Evolutionary conservation across 2,797 vertebrate genomes (phyloP), one percentile per base, ranked within the genome.

Genomic region (Miichthys miiuy): DNA sequence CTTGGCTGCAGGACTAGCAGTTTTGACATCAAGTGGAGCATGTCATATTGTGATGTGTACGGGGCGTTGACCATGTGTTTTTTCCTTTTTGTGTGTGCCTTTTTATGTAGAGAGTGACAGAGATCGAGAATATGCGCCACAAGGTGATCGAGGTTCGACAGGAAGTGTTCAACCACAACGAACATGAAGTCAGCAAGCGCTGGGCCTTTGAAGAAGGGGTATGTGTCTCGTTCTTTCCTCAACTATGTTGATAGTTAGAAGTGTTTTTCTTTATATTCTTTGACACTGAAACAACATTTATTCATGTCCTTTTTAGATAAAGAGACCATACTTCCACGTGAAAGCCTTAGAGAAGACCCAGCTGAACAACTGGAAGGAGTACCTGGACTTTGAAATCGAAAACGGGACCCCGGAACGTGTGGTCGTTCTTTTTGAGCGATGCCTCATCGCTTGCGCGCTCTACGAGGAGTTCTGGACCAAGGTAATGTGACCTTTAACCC

Each of bases 391-490:
- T 91, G 98, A 99, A 95, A 97, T 99, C 77, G 98, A 99, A 88
- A 98, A 99, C 54, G 98, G 98, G 75, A 97, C 97, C 73, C 97
- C 97, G 13, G 98, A 99, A 90, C 97, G 98, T 6, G 97, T 98
- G 77, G 97, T 99, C 79, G 97, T 99, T 91, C 97, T 99, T 55
- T 99, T 99, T 94, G 98, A 99, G 90, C 94, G 98, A 92, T 99
- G 98, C 92, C 97, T 99, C 87, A 97, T 99, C 93, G 98, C 98
- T 84, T 99, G 98, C 90, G 98, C 98, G 76, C 97, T 98, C 94
- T 99, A 99, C 94, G 98, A 99, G 93, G 98, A 99, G 89, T 99
- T 99, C 93, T 99, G 98, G 98, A 97, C 95, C 83, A 99, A 99
- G 97, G 98, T 99, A 98, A 95, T 77, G 80, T 65, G 69, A 72